Evolutionary conservation across 2,888 invertebrate genomes (phyloP), one percentile per base, ranked within the genome.

Genomic region (Scaptomyza cyrtandrae): DNA sequence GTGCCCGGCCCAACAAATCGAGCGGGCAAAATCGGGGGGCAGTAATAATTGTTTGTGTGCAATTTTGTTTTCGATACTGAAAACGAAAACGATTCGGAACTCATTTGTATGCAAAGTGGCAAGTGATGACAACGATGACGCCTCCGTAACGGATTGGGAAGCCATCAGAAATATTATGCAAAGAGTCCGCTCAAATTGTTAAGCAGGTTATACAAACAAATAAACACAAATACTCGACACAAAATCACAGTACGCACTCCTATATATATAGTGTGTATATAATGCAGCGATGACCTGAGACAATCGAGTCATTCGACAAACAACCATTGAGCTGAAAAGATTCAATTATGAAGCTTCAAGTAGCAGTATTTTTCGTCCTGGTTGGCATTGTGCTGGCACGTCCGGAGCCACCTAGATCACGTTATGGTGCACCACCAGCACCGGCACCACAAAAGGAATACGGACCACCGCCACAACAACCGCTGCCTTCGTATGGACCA

Each of bases 331-430:
- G 41, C 44, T 43, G 55, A 52, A 27, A 37, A 37, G 52, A 71
- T 64, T 54, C 56, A 31, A 61, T 46, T 19, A 89, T 85, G 80
- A 71, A 80, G 55, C 44, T 60, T 1, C 75, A 85, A 58, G 43
- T 68, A 58, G 75, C 75, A 55, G 44, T 82, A 6, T 46, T 89
- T 16, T 53, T 89, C n/a, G 53, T 92, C 53, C 75, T 93, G 59
- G 62, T 93, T 88, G 93, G 91, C 56, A 85, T 91, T 46, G 92
- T 90, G 14, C 80, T 89, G 70, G 93, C 92, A 13, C 90, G 92
- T 49, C 93, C 92, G 31, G 93, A 93, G 71, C 90, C 90, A 57
- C 93, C 93, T 1, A 86, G 86, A 60, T 60, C 90, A 27, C 90
- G 90, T 27, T 91, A 91, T 45, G 90, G 91, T 9, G 82, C 92